Conservation (phyloP, 1,140 invertebrate genomes). For the Leptonema lineaticorne region DNA sequence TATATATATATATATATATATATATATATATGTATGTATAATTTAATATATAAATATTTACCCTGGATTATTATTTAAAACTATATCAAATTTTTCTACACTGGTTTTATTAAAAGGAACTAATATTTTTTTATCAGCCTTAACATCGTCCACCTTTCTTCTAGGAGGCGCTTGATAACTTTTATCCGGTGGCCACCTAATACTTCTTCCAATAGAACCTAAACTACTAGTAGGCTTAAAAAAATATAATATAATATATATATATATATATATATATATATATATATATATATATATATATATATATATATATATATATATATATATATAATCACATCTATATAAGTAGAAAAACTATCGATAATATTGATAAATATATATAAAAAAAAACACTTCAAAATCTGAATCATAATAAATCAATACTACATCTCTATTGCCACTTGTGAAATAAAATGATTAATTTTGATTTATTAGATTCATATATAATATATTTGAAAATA, state of each 20-base stretch:
- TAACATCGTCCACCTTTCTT: constrained; percentile 37
- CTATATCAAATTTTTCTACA: constrained; percentile 46
- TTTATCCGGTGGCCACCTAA: constrained; percentile 47
- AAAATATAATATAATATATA: background rate
- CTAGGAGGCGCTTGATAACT: constrained; percentile 52
- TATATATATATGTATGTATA: no score
- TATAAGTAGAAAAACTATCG: no score
- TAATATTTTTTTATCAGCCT: constrained; percentile 44
- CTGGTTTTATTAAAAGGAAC: constrained; percentile 51
- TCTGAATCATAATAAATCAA: no score
- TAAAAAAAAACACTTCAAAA: no score
- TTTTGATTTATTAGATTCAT: no score
- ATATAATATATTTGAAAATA: no score
- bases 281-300: no score
- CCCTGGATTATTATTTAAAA: constrained; percentile 47
- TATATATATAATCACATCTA: no score
- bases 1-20: constrained; percentile 19
- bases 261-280: background rate
- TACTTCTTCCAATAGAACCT: constrained; percentile 41
- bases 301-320: no score
- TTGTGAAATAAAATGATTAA: no score
- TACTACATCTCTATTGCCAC: no score
- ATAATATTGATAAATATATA: no score
- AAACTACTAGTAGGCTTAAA: constrained; percentile 45
- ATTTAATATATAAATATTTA: constrained; percentile 42